Evolutionary conservation across 2,888 invertebrate species (phyloP), one percentile per base, ranked within the genome.

Genomic region (Stenchaetothrips biformis): DNA sequence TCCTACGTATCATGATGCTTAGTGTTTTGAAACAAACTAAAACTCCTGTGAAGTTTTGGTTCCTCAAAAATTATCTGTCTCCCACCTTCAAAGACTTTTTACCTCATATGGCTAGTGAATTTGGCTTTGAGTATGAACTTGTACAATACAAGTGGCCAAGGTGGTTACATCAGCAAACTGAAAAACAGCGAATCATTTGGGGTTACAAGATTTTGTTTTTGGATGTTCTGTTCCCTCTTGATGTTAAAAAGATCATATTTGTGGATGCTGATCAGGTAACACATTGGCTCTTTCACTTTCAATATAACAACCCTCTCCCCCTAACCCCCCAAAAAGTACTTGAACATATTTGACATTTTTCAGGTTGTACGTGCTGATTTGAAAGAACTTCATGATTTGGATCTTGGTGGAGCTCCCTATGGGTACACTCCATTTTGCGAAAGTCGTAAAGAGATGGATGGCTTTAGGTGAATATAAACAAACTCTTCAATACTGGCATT

Each of bases 81-180:
- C 99, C 99, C 0, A 95, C 96, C 81, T 91, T 99, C 82, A 97
- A 96, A 91, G 96, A 99, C 85, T 96, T 97, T 84, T 89, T 99
- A 80, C 98, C 99, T 0, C 92, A 95, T 85, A 97, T 99, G 96
- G 95, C 99, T 0, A 92, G 94, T 86, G 94, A 96, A 86, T 99
- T 98, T 87, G 95, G 94, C 2, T 99, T 99, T 88, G 93, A 97
- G 85, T 99, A 98, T 88, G 98, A 98, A 88, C 88, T 99, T 80
- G 97, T 99, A 1, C 98, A 99, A 87, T 99, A 99, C 89, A 99
- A 99, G 88, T 99, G 99, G 99, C 99, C 99, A 11, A 90, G 99
- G 82, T 99, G 99, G 99, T 89, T 99, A 82, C 97, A 99, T 86
- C 96, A 98, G 84, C 99, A 99, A 88, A 96, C 96, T 27, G 99